A percentile compares a stretch with the other conserved stretches of the same genome.
These are phyloP conservation scores for Zosterops lateralis DNA, from an alignment of 2,113 vertebrate genomes.

Conservation along the genomic window DNA sequence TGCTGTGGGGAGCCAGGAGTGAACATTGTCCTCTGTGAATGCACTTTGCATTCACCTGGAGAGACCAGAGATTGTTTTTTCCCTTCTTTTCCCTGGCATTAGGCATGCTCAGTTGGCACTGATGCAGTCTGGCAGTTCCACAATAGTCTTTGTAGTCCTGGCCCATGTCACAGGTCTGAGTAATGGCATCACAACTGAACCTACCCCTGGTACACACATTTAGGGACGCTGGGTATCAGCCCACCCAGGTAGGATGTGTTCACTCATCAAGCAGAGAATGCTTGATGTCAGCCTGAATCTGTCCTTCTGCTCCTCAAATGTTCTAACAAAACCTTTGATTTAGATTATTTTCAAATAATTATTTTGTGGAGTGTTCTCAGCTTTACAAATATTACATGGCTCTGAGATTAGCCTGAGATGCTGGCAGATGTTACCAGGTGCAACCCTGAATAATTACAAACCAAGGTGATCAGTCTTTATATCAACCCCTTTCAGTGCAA, in stretches of 20 bases:
- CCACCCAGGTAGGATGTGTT: background rate
- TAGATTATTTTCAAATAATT: background rate
- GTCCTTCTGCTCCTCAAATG: background rate
- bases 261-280: background rate
- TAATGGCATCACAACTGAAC: background rate
- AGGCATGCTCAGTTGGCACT: background rate
- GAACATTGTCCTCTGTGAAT: background rate
- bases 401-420: background rate
- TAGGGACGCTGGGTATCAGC: background rate
- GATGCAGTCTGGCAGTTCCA: background rate
- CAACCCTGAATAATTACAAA: background rate
- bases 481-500: background rate
- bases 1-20: background rate
- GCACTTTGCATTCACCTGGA: background rate
- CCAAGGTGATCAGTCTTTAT: background rate
- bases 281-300: background rate
- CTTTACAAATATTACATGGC: background rate
- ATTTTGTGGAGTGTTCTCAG: background rate
- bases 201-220: background rate
- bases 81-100: background rate
- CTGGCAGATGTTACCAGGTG: background rate
- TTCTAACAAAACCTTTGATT: background rate
- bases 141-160: background rate
- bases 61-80: background rate
- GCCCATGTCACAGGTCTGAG: background rate